A percentile compares a stretch with the other conserved stretches of the same genome.
Evolutionary conservation across 2,888 invertebrate species (phyloP).

Genomic region (Plagiodera versicolora): DNA sequence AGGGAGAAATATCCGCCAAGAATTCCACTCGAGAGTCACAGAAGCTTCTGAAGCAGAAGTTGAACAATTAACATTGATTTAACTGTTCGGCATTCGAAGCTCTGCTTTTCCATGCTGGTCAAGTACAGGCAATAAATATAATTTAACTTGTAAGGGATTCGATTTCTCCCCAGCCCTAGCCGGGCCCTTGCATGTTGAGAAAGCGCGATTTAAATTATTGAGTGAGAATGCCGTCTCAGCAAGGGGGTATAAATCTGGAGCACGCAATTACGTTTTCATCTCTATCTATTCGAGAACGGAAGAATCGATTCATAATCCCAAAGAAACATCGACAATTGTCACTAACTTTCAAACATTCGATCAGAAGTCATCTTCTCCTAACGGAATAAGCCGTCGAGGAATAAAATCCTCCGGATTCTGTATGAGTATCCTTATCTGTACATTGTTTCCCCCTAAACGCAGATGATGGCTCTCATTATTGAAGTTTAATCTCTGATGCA

Average conservation of each 20-base stretch:
- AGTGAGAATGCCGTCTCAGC: not conserved
- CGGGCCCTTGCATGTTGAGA: conserved; percentile 34
- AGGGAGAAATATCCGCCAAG: conserved; percentile 14
- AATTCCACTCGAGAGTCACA: conserved; percentile 9
- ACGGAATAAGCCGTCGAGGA: not conserved
- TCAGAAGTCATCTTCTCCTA: not conserved
- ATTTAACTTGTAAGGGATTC: conserved; percentile 24
- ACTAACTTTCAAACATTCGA: not conserved
- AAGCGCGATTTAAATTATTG: conserved; percentile 26
- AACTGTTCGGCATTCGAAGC: conserved; percentile 38
- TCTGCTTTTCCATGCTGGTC: conserved; percentile 43
- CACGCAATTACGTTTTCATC: not conserved
- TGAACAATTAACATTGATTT: conserved; percentile 38
- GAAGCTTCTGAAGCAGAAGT: conserved; percentile 18
- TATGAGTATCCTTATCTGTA: not conserved
- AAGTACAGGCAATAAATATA: conserved; percentile 45
- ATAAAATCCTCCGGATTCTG: not conserved
- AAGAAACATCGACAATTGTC: too few relatives aligned
- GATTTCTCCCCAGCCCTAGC: conserved; percentile 18
- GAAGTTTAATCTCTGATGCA: not conserved
- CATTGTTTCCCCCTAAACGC: not conserved
- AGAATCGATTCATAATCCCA: too few relatives aligned
- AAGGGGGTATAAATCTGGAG: not conserved
- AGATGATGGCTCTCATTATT: not conserved
- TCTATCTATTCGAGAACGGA: too few relatives aligned